Base-by-base conservation (phyloP, 2,113 vertebrate species). In the Amblyornis subalaris region DNA sequence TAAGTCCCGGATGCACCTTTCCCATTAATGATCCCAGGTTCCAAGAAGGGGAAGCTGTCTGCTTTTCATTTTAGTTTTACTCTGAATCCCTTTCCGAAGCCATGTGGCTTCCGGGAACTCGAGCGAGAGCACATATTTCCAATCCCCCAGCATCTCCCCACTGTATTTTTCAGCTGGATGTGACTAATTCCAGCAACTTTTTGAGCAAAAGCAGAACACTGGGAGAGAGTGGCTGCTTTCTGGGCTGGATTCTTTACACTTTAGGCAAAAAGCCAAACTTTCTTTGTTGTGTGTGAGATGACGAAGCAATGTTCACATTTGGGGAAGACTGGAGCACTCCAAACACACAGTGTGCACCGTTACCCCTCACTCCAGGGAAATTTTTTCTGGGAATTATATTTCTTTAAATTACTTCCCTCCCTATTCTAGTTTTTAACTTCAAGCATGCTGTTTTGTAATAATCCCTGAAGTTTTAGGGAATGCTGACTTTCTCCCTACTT, bases 1-100 rank as follows among this genome's bases (percentile, higher is more conserved):
- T 2, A 13, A 44, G 7, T 2, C 35, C 23, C 12, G 4, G 36
- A 4, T 1, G 0, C 24, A 1, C 28, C n/a, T 38, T 23, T 2
- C 22, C 10, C 5, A 0, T 7, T 2, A 14, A 4, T 0, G 5
- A 29, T 0, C 17, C 12, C 36, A 0, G 5, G 17, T 2, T 10
- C 54, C 1, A 13, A 12, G 42, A 48, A 33, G 7, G 47, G 22
- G 42, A 92, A 40, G 47, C 17, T 1, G 8, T 28, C 19, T 25
- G 9, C 6, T 3, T 53, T 62, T 7, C 17, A 55, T 33, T 83
- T 73, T 7, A 0, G 1, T 26, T 94, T 67, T 19, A 10, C 53
- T 75, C 29, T 2, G 7, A 12, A 3, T 20, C 3, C 50, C 8
- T 26, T 21, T 4, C 75, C 21, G 45, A 31, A 61, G 28, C n/a